Conservation (phyloP, 1,140 invertebrate genomes). For the Oppia nitens region DNA sequence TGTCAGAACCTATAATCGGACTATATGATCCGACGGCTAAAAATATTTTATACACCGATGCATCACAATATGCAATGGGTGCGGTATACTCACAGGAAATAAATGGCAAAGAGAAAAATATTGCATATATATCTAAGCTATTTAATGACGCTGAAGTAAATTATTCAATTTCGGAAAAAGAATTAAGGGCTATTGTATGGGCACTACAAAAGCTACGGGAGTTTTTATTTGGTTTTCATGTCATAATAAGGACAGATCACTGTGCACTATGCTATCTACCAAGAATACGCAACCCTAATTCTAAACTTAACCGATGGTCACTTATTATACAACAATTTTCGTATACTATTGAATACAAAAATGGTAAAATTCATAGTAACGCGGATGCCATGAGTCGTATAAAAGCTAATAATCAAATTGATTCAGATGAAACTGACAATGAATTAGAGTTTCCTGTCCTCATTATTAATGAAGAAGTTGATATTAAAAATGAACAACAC, state of each 20-base stretch:
- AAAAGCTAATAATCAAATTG: background rate
- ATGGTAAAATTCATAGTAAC: constrained; percentile 21
- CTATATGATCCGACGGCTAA: background rate
- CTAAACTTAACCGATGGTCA: constrained; percentile 33
- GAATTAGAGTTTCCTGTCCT: no score
- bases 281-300: constrained; percentile 27
- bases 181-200: constrained; percentile 35
- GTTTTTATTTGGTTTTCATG: constrained; percentile 33
- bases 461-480: no score
- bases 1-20: background rate
- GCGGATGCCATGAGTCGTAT: constrained; percentile 3
- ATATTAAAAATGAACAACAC: background rate
- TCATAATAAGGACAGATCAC: constrained; percentile 36
- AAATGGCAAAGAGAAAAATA: background rate
- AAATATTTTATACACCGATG: constrained; percentile 20
- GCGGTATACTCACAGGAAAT: constrained; percentile 23
- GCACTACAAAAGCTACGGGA: constrained; percentile 31
- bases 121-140: background rate
- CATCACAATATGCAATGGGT: constrained; percentile 23
- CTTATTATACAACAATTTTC: constrained; percentile 32
- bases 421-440: background rate
- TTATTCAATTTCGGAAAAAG: constrained; percentile 31
- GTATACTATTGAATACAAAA: constrained; percentile 30
- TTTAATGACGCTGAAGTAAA: constrained; percentile 30
- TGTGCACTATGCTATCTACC: constrained; percentile 31